A percentile compares a stretch with the other conserved stretches of the same genome.
phyloP scores from a whole-genome alignment of 2,888 invertebrate species.

The Eupithecia vulgata region DNA sequence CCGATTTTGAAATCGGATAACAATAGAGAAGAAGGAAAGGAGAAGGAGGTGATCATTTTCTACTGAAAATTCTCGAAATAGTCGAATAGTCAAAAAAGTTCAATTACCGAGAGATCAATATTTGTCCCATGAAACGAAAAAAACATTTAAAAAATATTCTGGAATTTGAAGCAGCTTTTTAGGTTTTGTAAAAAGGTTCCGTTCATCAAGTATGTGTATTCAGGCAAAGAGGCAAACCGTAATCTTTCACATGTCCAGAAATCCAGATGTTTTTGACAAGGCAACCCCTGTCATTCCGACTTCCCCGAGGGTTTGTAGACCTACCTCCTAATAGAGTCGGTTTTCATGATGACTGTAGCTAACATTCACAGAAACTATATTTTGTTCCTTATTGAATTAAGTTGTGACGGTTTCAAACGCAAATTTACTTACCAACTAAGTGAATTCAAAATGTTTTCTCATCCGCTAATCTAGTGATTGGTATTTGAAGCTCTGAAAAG shows the following conservation, averaged over 20 bases:
- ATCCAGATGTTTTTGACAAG: conserved; percentile 21
- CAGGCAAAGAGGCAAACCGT: conserved; percentile 8
- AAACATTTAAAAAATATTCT: too few relatives aligned
- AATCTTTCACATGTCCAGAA: conserved; percentile 8
- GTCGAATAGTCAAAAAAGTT: background rate
- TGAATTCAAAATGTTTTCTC: background rate
- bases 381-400: background rate
- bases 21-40: too few relatives aligned
- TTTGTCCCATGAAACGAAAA: background rate
- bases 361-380: background rate
- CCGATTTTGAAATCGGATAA: too few relatives aligned
- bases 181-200: too few relatives aligned
- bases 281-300: conserved; percentile 7
- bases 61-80: background rate
- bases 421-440: background rate
- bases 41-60: too few relatives aligned
- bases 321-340: background rate
- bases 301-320: background rate
- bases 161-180: background rate
- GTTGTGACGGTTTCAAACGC: background rate
- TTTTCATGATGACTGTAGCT: background rate
- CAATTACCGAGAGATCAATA: background rate
- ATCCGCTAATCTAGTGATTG: background rate
- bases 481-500: background rate
- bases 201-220: background rate